Conservation (phyloP, 2,113 vertebrate species). For the Aleadryas rufinucha region DNA sequence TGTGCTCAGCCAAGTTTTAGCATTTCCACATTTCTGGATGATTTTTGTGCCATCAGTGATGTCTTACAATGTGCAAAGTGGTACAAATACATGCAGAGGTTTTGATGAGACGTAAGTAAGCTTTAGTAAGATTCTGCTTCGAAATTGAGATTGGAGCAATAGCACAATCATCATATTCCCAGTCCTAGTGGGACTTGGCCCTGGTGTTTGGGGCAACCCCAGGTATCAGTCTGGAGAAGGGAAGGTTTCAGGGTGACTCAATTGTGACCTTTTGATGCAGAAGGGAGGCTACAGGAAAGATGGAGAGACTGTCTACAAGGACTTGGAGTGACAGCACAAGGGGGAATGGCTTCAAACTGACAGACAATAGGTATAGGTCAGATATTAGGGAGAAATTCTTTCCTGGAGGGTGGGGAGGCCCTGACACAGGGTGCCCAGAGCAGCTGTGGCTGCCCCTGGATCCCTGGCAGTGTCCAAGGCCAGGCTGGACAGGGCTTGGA, state of each 20-base stretch:
- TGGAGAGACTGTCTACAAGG: background rate
- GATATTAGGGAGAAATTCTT: background rate
- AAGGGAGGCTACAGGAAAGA: background rate
- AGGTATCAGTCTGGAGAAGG: background rate
- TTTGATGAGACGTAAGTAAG: background rate
- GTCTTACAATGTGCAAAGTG: background rate
- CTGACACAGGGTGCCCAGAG: background rate
- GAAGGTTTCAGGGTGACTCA: background rate
- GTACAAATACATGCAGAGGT: accelerated
- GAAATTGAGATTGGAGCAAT: background rate
- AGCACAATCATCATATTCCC: background rate
- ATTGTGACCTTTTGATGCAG: background rate
- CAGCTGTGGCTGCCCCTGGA: background rate
- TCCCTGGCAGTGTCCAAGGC: background rate
- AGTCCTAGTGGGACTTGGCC: background rate
- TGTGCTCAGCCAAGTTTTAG: background rate
- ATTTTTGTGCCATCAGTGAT: background rate
- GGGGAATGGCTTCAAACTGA: background rate
- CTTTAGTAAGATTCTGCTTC: background rate
- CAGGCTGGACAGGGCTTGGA: background rate
- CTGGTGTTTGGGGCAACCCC: background rate
- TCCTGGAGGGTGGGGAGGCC: background rate
- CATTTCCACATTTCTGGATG: accelerated
- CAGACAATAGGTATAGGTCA: background rate
- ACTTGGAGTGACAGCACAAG: background rate